Evolutionary conservation across 2,797 vertebrate species (phyloP).

Genomic region (Amazona ochrocephala): DNA sequence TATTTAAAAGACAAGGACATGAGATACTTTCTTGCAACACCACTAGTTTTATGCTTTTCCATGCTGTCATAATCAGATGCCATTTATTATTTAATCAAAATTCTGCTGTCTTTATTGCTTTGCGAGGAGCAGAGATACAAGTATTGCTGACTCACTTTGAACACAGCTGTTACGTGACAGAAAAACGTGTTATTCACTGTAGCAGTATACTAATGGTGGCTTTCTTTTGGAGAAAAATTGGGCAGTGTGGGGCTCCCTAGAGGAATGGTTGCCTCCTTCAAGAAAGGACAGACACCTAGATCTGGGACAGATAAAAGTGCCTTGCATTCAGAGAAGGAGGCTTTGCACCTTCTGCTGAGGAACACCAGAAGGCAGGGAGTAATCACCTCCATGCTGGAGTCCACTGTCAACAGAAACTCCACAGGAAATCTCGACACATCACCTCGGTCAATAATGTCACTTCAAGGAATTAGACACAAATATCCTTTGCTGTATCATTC

Average conservation of each 20-base stretch:
- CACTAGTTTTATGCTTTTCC: background rate
- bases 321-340: background rate
- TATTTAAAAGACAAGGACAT: background rate
- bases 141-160: background rate
- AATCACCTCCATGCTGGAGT: fast-evolving
- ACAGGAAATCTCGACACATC: background rate
- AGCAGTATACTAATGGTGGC: background rate
- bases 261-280: background rate
- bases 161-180: background rate
- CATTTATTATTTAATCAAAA: background rate
- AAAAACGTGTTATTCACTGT: background rate
- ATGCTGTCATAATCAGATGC: background rate
- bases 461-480: background rate
- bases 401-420: background rate
- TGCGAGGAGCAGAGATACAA: background rate
- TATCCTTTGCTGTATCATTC: background rate
- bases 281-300: background rate
- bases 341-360: background rate
- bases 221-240: background rate
- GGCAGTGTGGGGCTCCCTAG: fast-evolving
- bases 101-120: background rate
- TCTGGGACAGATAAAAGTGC: background rate
- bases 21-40: background rate
- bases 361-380: background rate
- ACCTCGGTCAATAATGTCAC: fast-evolving